Evolutionary conservation across 1,140 invertebrate genomes (phyloP).

Genomic region (Caenorhabditis latens): DNA sequence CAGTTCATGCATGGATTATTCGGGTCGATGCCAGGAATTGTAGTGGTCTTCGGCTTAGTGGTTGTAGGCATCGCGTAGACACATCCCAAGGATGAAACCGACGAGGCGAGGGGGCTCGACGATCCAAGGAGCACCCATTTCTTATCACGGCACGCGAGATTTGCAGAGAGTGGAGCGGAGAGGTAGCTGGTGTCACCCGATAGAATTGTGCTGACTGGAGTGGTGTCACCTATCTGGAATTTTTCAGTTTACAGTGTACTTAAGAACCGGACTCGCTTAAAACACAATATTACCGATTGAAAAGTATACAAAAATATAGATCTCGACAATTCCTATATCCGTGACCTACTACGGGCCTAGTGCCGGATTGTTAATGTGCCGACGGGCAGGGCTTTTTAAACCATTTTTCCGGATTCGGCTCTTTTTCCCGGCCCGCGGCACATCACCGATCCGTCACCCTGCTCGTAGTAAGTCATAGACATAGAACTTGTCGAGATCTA

Average conservation of each 20-base stretch:
- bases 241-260: not conserved
- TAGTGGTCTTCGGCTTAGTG: not conserved
- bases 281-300: not conserved
- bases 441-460: too few species aligned
- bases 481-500: too few species aligned
- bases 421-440: too few species aligned
- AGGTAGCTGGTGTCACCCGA: constrained; percentile 5
- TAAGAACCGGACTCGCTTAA: too few species aligned
- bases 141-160: constrained; percentile 33
- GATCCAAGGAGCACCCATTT: constrained; percentile 43
- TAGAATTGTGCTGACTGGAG: constrained; percentile 38
- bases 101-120: not conserved
- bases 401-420: too few species aligned
- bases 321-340: too few species aligned
- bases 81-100: constrained; percentile 18
- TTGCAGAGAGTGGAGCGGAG: constrained; percentile 1
- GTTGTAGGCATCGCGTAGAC: constrained; percentile 18
- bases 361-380: too few species aligned
- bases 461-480: too few species aligned
- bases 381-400: too few species aligned
- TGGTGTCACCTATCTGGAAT: constrained; percentile 38
- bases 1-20: constrained; percentile 60
- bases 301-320: too few species aligned
- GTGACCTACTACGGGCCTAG: too few species aligned
- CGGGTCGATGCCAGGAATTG: constrained; percentile 48